phyloP scores from a whole-genome alignment of 2,113 vertebrate species.

The Motacilla tschutschensis region DNA sequence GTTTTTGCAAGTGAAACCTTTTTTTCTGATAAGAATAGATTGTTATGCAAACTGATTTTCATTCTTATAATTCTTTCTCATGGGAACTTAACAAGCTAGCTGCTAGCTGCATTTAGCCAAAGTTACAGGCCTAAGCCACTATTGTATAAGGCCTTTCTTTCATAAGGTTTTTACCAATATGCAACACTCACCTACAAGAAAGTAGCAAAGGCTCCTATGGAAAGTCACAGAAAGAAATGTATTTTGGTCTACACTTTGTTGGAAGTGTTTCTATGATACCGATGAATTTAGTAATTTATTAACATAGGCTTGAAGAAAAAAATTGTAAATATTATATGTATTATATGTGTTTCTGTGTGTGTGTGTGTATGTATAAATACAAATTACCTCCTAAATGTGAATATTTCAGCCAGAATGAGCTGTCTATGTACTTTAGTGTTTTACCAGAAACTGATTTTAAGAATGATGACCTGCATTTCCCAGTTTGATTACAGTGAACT shows the following conservation, averaged over 20 bases:
- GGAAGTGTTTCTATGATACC: neutral
- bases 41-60: neutral
- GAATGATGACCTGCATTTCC: neutral
- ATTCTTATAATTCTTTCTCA: neutral
- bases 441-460: neutral
- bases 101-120: neutral
- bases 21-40: neutral
- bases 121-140: neutral
- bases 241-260: neutral
- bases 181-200: neutral
- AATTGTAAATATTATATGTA: neutral
- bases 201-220: fast-evolving
- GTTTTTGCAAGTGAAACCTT: neutral
- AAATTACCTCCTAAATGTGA: neutral
- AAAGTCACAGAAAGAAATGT: neutral
- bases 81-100: neutral
- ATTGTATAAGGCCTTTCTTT: neutral
- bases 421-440: neutral
- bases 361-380: neutral
- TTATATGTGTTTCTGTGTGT: neutral
- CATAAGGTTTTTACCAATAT: neutral
- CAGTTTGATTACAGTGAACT: neutral
- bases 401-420: neutral
- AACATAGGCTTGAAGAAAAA: neutral
- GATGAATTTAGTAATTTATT: neutral